Percentiles rank a stretch among this genome's conserved stretches.
Conservation (phyloP, 2,797 vertebrate genomes). For the Phoeniculus purpureus region DNA sequence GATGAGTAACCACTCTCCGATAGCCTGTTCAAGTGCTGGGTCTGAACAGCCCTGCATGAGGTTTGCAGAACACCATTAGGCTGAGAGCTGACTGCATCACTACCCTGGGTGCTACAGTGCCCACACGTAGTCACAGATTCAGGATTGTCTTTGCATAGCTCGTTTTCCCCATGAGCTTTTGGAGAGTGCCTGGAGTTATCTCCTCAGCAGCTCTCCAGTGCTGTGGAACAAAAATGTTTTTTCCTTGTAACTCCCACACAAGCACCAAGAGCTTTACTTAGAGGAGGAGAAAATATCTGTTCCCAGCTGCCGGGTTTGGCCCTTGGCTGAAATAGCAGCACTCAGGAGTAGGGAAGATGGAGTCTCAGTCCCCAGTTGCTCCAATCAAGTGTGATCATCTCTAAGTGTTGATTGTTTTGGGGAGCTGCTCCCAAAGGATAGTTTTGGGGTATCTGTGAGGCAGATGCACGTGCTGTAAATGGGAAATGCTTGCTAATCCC, state of each 20-base stretch:
- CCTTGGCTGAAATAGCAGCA: neutral
- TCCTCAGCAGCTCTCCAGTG: neutral
- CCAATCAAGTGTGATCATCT: neutral
- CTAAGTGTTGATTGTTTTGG: neutral
- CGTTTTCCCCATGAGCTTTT: neutral
- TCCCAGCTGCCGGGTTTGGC: neutral
- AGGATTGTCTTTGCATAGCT: neutral
- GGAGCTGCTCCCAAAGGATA: neutral
- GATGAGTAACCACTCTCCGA: neutral
- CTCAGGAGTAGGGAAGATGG: neutral
- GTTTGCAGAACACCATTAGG: neutral
- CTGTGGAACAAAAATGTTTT: neutral
- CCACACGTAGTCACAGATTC: neutral
- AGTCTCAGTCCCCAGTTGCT: neutral
- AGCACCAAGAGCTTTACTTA: neutral
- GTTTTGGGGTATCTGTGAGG: neutral
- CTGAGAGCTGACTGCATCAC: rapidly evolving
- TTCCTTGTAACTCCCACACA: neutral
- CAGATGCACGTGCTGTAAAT: neutral
- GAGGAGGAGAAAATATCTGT: neutral
- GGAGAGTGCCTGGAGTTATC: neutral
- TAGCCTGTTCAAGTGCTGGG: rapidly evolving
- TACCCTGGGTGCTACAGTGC: neutral
- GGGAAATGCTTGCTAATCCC: neutral
- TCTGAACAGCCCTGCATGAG: neutral